Base-by-base conservation (phyloP, 1,140 invertebrate genomes). In the Euborellia annulipes region DNA sequence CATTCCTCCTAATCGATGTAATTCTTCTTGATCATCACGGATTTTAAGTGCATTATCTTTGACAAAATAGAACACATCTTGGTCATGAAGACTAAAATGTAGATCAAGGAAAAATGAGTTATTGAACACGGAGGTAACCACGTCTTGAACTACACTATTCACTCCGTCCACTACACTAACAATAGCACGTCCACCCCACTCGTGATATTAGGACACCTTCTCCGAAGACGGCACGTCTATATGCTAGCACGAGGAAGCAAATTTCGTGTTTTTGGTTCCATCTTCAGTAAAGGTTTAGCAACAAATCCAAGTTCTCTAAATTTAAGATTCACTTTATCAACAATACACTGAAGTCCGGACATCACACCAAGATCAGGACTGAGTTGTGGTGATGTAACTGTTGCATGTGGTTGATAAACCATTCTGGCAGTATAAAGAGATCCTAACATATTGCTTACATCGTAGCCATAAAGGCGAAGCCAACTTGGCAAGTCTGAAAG, bases 11-110 rank as follows among this genome's bases (percentile, higher is more conserved):
- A 92, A 64, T 21, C 88, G 67, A 41, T 80, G 70, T 16, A 95
- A 65, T 52, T 91, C 85, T 50, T 89, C 84, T 67, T 85, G 78
- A 58, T 96, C 91, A 53, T 92, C 87, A 21, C 82, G 71, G 19
- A 88, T 77, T 61, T 89, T 89, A 21, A 87, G 59, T 0, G 79
- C 76, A 56, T 88, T 90, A 53, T 89, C 84, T 62, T 95, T 95
- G 1, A 95, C 85, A 63, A 96, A 93, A 58, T 94, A 94, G 65
- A 94, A 92, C 0, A 90, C 81, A 55, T 94, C 90, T 66, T 90
- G 75, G 62, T 87, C 86, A 55, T 91, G 85, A 32, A 90, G 87
- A 51, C 81, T 89, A 54, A 92, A 90, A 62, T 89, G 84, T 0
- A 94, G 65, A 48, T 92, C 85, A n/a, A 95, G 61, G 66, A 93